Percentiles rank a stretch among this genome's conserved stretches.
phyloP scores from a whole-genome alignment of 2,797 vertebrate genomes.

The Molossus molossus region DNA sequence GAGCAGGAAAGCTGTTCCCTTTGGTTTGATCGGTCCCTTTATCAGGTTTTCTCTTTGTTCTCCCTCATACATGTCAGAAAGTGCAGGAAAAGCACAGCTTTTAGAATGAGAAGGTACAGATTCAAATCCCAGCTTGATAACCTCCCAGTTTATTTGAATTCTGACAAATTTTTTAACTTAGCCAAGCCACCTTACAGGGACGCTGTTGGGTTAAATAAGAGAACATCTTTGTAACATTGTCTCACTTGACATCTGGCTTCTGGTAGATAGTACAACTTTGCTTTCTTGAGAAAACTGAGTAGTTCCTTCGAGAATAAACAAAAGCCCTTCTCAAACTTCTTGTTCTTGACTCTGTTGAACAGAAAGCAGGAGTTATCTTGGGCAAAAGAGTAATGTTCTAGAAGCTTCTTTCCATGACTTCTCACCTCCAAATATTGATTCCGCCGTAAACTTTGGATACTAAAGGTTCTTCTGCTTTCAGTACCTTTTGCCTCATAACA shows the following conservation, averaged over 20 bases:
- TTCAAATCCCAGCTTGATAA: not conserved
- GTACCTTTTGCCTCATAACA: not conserved
- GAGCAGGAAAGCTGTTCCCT: not conserved
- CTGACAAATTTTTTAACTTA: not conserved
- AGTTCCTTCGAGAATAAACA: conserved; percentile 47
- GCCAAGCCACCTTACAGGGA: not conserved
- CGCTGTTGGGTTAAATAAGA: conserved; percentile 1
- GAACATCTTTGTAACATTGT: not conserved
- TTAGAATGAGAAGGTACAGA: not conserved
- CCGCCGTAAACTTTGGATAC: not conserved
- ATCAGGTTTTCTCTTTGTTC: conserved; percentile 50
- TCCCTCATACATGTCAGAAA: not conserved
- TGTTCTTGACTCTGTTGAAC: not conserved
- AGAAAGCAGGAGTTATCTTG: conserved; percentile 34
- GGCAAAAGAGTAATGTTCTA: conserved; percentile 26
- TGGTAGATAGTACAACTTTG: not conserved
- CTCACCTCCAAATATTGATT: not conserved
- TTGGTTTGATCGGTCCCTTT: not conserved
- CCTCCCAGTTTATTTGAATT: not conserved
- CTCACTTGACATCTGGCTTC: conserved; percentile 39
- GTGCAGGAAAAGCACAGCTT: not conserved
- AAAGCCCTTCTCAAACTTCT: conserved; percentile 1
- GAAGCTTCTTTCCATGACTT: conserved; percentile 42
- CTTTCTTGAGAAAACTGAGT: conserved; percentile 50
- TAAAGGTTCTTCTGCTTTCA: not conserved